Evolutionary conservation across 1,140 invertebrate genomes (phyloP).

Genomic region (Zaprionus lachaisei): DNA sequence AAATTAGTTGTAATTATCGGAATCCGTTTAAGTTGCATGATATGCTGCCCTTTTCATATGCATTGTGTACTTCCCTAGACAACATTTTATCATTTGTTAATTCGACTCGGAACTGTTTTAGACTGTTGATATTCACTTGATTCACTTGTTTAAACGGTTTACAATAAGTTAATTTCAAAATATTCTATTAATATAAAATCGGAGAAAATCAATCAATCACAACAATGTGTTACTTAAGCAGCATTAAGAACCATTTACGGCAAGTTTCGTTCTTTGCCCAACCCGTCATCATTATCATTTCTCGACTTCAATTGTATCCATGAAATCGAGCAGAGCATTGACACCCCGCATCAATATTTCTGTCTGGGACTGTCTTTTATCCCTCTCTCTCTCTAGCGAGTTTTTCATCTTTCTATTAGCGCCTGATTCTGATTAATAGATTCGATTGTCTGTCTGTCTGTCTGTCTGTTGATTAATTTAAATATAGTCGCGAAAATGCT

Average conservation of each 20-base stretch:
- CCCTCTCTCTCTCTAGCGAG: neutral
- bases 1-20: neutral
- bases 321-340: conserved; percentile 6
- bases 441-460: conserved; percentile 22
- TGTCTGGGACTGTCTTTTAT: neutral
- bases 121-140: too few relatives aligned
- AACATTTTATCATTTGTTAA: neutral
- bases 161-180: too few relatives aligned
- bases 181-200: too few relatives aligned
- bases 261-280: conserved; percentile 9
- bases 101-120: too few relatives aligned
- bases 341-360: conserved; percentile 1
- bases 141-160: too few relatives aligned
- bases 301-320: conserved; percentile 13
- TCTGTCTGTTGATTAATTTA: conserved; percentile 40
- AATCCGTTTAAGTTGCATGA: neutral
- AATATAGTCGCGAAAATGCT: conserved; percentile 39
- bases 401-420: conserved; percentile 25
- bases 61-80: neutral
- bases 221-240: neutral
- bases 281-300: neutral
- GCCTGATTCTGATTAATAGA: conserved; percentile 47
- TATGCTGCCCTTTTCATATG: neutral
- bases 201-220: too few relatives aligned
- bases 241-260: neutral